These are phyloP conservation scores for Bilobella aurantiaca DNA, from an alignment of 1,140 invertebrate species.

Conservation along the genomic window DNA sequence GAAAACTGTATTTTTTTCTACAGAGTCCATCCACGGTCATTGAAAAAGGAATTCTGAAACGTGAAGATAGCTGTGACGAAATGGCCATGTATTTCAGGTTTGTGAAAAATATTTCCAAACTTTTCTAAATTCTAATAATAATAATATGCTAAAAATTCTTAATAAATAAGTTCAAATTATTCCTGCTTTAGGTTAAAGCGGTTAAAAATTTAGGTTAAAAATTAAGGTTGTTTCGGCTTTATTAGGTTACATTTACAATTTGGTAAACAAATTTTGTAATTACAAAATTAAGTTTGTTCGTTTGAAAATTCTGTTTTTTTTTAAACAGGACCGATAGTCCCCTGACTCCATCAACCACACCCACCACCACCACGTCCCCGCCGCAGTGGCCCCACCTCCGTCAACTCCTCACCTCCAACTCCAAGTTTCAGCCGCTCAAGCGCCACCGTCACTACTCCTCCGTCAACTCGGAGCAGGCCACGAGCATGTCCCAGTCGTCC, in stretches of 20 bases:
- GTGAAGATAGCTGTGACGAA: conserved; percentile 3
- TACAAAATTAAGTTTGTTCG: too few species aligned
- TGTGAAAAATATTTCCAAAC: background rate
- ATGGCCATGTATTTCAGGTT: conserved; percentile 5
- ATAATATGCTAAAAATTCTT: too few species aligned
- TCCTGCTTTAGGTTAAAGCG: too few species aligned
- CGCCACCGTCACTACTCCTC: conserved; percentile 3
- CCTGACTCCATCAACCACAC: background rate
- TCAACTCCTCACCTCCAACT: background rate
- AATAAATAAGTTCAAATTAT: too few species aligned
- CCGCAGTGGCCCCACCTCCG: background rate
- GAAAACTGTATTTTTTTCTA: background rate
- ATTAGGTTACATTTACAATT: too few species aligned
- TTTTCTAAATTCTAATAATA: background rate
- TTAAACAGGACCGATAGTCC: background rate
- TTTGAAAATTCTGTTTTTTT: background rate
- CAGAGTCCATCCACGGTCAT: background rate
- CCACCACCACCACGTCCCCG: background rate
- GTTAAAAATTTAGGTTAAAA: too few species aligned
- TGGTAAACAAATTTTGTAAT: too few species aligned
- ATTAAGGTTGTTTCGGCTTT: too few species aligned
- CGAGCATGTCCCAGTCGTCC: background rate
- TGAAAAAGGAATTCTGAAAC: conserved; percentile 2
- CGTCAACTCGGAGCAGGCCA: background rate
- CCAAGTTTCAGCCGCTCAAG: background rate